Evolutionary conservation across 1,140 invertebrate species (phyloP).

Genomic region (Vollenhovia emeryi): DNA sequence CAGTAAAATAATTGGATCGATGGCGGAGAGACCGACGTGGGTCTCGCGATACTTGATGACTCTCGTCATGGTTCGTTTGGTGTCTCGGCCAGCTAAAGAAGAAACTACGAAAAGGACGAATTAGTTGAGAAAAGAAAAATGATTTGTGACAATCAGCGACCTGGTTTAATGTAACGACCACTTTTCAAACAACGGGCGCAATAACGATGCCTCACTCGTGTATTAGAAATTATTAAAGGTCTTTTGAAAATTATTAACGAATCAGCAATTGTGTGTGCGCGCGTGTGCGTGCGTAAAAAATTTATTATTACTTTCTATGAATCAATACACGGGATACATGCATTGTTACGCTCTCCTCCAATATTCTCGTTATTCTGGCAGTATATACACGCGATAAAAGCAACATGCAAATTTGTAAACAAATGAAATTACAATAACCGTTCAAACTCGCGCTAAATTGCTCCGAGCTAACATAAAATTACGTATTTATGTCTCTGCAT

Average conservation of each 20-base stretch:
- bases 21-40: not conserved
- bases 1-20: conserved; percentile 43
- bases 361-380: conserved; percentile 28
- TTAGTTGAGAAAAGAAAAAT: not conserved
- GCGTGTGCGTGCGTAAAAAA: not conserved
- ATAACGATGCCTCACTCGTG: not conserved
- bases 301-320: conserved; percentile 5
- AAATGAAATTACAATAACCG: conserved; percentile 45
- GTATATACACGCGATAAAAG: conserved; percentile 4
- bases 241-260: not conserved
- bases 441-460: conserved; percentile 21
- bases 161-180: not conserved
- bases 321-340: not conserved
- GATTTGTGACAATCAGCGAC: not conserved
- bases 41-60: conserved; percentile 5
- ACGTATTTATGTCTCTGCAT: conserved; percentile 11
- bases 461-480: conserved; percentile 37
- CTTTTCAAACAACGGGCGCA: not conserved
- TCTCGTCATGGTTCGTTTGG: not conserved
- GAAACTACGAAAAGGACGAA: not conserved
- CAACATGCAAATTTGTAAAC: conserved; percentile 47
- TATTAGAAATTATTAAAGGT: not conserved
- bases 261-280: no score
- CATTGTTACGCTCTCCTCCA: conserved; percentile 19
- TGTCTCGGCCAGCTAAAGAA: not conserved